Percentiles rank a stretch among this genome's conserved stretches.
Evolutionary conservation across 2,888 invertebrate species (phyloP).

Genomic region (Rhagium mordax): DNA sequence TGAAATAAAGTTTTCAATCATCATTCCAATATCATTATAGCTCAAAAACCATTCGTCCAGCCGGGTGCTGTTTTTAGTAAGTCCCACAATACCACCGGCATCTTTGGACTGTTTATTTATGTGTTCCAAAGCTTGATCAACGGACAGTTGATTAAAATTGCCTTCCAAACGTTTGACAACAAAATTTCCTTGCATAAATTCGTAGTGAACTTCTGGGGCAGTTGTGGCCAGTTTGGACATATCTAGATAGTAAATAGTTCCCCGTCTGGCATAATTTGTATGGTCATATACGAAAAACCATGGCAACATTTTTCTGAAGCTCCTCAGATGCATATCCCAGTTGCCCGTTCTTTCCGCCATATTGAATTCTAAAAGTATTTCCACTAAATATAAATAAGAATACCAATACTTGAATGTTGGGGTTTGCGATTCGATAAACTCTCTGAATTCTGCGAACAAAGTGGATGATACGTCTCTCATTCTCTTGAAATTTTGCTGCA

Average conservation of each 20-base stretch:
- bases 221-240: conserved; percentile 31
- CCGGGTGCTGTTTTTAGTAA: conserved; percentile 30
- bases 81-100: conserved; percentile 28
- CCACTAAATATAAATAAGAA: conserved; percentile 29
- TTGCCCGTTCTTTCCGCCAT: conserved; percentile 37
- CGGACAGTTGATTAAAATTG: conserved; percentile 41
- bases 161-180: conserved; percentile 27
- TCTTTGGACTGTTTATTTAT: conserved; percentile 42
- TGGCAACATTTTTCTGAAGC: conserved; percentile 43
- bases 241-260: conserved; percentile 36
- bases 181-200: conserved; percentile 40
- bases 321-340: conserved; percentile 39
- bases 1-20: conserved; percentile 21
- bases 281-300: conserved; percentile 45
- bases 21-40: conserved; percentile 37
- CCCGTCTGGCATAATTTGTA: conserved; percentile 40
- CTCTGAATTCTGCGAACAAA: conserved; percentile 24
- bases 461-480: conserved; percentile 1
- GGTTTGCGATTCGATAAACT: conserved; percentile 33
- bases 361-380: conserved; percentile 40
- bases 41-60: conserved; percentile 45
- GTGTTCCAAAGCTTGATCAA: conserved; percentile 44
- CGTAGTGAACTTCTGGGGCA: conserved; percentile 35
- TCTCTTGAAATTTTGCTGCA: conserved; percentile 11
- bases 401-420: conserved; percentile 37